phyloP scores from a whole-genome alignment of 2,797 vertebrate species.

The Sebastiscus albofasciatus region DNA sequence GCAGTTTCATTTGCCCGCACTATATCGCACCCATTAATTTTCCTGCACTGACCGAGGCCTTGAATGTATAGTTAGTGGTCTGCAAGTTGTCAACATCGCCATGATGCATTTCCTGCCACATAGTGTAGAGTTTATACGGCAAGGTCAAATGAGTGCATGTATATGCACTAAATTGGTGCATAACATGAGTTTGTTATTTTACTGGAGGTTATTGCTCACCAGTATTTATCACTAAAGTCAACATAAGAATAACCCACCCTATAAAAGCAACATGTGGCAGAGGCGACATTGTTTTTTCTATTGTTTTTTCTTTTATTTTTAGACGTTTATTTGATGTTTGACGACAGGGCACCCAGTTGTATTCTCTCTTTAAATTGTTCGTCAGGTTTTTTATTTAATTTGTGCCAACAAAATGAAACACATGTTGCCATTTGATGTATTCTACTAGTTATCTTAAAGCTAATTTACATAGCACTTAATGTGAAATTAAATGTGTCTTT shows the following conservation, averaged over 20 bases:
- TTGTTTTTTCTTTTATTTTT: background rate
- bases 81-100: conserved; percentile 33
- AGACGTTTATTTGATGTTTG: background rate
- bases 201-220: background rate
- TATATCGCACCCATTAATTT: conserved; percentile 52
- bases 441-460: background rate
- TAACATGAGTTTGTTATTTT: background rate
- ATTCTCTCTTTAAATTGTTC: background rate
- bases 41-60: conserved; percentile 9
- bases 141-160: conserved; percentile 9
- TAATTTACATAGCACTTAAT: background rate
- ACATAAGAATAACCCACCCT: background rate
- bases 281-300: background rate
- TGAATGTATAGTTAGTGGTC: conserved; percentile 48
- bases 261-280: background rate
- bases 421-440: background rate
- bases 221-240: background rate
- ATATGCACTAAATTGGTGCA: background rate
- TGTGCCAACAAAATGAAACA: background rate
- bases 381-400: background rate
- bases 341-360: background rate
- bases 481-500: background rate
- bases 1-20: conserved; percentile 8
- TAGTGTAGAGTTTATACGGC: background rate
- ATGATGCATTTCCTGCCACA: conserved; percentile 32